Evolutionary conservation across 1,140 invertebrate genomes (phyloP).

Genomic region (Nixonia krombeini): DNA sequence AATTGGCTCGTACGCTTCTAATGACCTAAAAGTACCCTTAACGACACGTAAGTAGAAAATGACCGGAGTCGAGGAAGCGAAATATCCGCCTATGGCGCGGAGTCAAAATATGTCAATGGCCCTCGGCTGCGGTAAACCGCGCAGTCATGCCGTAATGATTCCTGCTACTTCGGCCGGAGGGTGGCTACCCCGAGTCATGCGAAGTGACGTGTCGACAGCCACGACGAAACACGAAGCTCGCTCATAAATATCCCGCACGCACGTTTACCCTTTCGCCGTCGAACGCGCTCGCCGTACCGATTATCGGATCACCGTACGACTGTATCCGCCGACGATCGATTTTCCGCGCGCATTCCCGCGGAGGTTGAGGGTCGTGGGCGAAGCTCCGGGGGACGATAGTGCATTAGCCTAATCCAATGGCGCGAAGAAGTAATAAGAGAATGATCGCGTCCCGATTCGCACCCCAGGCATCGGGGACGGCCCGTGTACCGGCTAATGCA

Average conservation of each 20-base stretch:
- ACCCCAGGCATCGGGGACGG: constrained; percentile 19
- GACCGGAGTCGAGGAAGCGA: constrained; percentile 15
- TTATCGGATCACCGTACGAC: neutral
- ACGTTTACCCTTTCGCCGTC: constrained; percentile 1
- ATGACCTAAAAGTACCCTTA: constrained; percentile 28
- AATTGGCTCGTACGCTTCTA: constrained; percentile 19
- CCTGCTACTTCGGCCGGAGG: constrained; percentile 21
- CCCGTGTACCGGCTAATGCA: constrained; percentile 64
- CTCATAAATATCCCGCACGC: constrained; percentile 23
- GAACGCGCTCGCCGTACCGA: neutral
- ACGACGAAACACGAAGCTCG: constrained; percentile 23
- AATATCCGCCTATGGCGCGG: constrained; percentile 20
- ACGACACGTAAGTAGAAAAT: constrained; percentile 12
- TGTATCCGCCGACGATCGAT: too few relatives aligned
- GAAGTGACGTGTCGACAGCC: constrained; percentile 66
- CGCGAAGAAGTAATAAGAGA: constrained; percentile 13
- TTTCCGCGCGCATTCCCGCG: too few relatives aligned
- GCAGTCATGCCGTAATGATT: constrained; percentile 41
- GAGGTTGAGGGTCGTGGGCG: too few relatives aligned
- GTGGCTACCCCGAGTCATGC: constrained; percentile 61
- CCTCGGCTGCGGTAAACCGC: constrained; percentile 64
- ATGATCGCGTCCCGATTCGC: neutral
- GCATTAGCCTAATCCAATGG: constrained; percentile 33
- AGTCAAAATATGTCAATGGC: constrained; percentile 70
- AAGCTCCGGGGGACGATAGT: too few relatives aligned